Evolutionary conservation across 2,797 vertebrate genomes (phyloP), one percentile per base, ranked within the genome.

Genomic region (Graptemys geographica): DNA sequence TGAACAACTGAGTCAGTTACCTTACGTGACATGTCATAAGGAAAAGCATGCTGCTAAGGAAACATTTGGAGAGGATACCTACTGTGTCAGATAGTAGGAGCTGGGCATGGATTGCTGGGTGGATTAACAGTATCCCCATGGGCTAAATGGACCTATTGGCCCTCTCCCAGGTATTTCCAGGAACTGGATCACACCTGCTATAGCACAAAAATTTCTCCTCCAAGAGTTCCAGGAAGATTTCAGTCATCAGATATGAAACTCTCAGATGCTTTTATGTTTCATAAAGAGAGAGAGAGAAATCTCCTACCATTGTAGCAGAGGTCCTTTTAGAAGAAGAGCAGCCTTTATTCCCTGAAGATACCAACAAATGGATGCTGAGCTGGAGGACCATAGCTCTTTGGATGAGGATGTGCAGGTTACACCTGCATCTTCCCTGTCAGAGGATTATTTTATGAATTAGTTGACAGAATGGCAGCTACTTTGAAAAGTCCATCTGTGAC

Each of bases 161-260:
- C 51, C 51, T 78, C 0, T 5, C 13, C 2, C 4, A 88, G 84
- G 51, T 87, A 15, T 78, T 81, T 83, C 94, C 83, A 91, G 89
- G 87, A 93, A 88, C 87, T 94, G 89, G 8, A 37, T 91, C 89
- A 94, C 91, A 93, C 86, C 89, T 94, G 79, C 81, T 91, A 83
- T 83, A 86, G 82, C 95, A 83, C 93, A 90, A 81, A 52, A 59
- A 72, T 94, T 80, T 84, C 82, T 87, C 84, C 81, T 78, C 78
- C 51, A 52, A 56, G 82, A 69, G 84, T 65, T 81, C 81, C 89
- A 25, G 83, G 91, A 94, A 92, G 89, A 92, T 88, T 92, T 88
- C 87, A 86, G 89, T 91, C 84, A 37, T 83, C 81, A 87, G 72
- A 93, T 91, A 87, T 84, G 93, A 91, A 94, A 89, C 93, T 94